These are phyloP conservation scores for Mastigias papua DNA, from an alignment of 30 jellyfish, hydroid and myxozoan species.

Conservation along the genomic window DNA sequence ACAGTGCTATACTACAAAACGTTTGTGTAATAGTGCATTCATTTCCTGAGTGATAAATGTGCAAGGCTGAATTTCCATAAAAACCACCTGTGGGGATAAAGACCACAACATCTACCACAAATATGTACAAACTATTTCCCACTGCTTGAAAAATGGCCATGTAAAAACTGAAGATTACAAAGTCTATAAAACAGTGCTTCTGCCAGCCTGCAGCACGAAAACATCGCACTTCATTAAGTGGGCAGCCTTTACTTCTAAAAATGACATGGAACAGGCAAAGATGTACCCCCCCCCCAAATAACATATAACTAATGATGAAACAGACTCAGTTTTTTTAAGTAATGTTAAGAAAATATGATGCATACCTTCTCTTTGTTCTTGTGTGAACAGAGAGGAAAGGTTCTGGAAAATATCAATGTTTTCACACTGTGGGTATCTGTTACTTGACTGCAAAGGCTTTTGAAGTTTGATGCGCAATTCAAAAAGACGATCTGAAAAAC, in stretches of 20 bases:
- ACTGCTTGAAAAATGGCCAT: too few species aligned
- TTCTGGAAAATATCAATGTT: conserved; percentile 30
- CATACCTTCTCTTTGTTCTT: not conserved
- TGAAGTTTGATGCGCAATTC: conserved; percentile 88
- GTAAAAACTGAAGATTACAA: too few species aligned
- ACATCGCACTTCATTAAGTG: not conserved
- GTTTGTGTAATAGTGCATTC: too few species aligned
- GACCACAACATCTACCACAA: too few species aligned
- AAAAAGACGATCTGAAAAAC: conserved; percentile 73
- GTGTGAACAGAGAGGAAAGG: not conserved
- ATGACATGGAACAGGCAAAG: too few species aligned
- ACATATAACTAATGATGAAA: not conserved
- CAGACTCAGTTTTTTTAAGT: too few species aligned
- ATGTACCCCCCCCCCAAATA: not conserved
- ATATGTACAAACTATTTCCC: too few species aligned
- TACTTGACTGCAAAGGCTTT: conserved; percentile 62
- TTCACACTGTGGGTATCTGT: conserved; percentile 75
- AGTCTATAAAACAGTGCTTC: not conserved
- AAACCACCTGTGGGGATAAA: too few species aligned
- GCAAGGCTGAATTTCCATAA: too few species aligned
- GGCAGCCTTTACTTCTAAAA: not conserved
- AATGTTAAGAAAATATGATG: not conserved
- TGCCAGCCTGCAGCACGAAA: not conserved
- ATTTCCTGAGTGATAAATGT: too few species aligned
- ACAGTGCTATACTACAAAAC: too few species aligned